A percentile compares a stretch with the other conserved stretches of the same genome.
Evolutionary conservation across 1,140 invertebrate species (phyloP).

Genomic region (Chelonus insularis): DNA sequence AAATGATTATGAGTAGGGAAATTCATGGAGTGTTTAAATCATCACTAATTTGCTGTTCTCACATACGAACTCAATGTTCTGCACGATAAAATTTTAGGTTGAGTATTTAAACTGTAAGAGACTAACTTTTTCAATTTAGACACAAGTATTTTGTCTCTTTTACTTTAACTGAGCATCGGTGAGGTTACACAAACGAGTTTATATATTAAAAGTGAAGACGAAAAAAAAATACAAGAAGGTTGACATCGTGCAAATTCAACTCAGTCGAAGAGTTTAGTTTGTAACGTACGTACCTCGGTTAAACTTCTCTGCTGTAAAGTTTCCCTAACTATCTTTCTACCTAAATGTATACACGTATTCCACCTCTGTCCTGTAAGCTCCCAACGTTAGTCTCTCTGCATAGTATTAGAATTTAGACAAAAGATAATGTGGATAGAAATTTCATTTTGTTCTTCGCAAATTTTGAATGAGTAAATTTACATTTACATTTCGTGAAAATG

Average conservation of each 20-base stretch:
- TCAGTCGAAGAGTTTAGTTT: conserved; percentile 34
- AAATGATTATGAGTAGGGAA: too few species aligned
- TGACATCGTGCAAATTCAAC: conserved; percentile 34
- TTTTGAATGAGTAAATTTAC: too few species aligned
- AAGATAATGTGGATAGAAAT: too few species aligned
- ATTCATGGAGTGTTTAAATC: conserved; percentile 18
- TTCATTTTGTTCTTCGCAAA: too few species aligned
- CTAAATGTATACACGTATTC: neutral
- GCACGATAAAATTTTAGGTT: neutral
- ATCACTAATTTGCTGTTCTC: conserved; percentile 6
- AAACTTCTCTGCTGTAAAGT: conserved; percentile 37
- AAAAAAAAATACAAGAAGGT: neutral
- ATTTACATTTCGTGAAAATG: too few species aligned
- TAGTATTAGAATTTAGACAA: too few species aligned
- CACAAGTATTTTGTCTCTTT: neutral
- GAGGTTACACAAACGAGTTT: neutral
- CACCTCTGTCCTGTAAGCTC: too few species aligned
- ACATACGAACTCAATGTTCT: neutral
- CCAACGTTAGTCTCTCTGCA: too few species aligned
- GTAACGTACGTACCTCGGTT: conserved; percentile 14
- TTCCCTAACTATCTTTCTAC: conserved; percentile 24
- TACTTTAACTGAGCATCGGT: neutral
- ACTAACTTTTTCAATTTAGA: conserved; percentile 32
- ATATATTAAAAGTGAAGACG: neutral
- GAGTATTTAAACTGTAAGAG: conserved; percentile 2